Base-by-base conservation (phyloP, 2,888 invertebrate genomes). In the Diarsia dahlii region DNA sequence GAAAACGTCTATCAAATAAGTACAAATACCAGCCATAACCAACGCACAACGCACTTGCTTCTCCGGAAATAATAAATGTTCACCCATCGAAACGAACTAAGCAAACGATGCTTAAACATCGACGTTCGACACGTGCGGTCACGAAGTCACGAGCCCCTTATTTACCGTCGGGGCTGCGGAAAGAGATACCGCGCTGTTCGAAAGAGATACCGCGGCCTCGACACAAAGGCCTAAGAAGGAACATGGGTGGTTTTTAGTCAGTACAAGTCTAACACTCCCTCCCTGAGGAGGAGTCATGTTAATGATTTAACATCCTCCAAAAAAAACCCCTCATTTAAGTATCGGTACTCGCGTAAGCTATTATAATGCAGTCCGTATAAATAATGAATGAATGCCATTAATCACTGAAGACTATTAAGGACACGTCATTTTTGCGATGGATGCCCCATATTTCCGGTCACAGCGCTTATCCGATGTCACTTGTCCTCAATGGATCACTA, bases 351-450 rank as follows among this genome's bases (percentile, higher is more conserved):
- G 0, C 15, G 20, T 9, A 39, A 5, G 20, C 15, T 48, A 77
- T 76, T 62, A 69, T 54, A 54, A 54, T 78, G 18, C 39, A 48
- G 10, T 13, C 6, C 10, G 13, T 62, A 70, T 63, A 76, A 63
- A 76, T 78, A 78, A 76, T 78, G 62, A 70, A 66, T 80, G 54
- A 60, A 75, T 69, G 9, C 60, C 65, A 81, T 80, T 80, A 76
- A 80, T 80, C 81, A 81, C 71, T 46, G 39, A 10, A 68, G 28
- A 52, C 63, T 76, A 81, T 71, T 81, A 77, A 46, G 71, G 13
- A 39, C 71, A 62, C 52, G 81, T 50, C 71, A 77, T 62, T 71
- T 77, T 69, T 77, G 58, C 77, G 71, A 81, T 80, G 80, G 68
- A 80, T 80, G 71, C 34, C 71, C 48, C 67, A 76, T 76, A 69